phyloP scores from a whole-genome alignment of 2,888 invertebrate species.

The Branchipolynoe longqiensis region DNA sequence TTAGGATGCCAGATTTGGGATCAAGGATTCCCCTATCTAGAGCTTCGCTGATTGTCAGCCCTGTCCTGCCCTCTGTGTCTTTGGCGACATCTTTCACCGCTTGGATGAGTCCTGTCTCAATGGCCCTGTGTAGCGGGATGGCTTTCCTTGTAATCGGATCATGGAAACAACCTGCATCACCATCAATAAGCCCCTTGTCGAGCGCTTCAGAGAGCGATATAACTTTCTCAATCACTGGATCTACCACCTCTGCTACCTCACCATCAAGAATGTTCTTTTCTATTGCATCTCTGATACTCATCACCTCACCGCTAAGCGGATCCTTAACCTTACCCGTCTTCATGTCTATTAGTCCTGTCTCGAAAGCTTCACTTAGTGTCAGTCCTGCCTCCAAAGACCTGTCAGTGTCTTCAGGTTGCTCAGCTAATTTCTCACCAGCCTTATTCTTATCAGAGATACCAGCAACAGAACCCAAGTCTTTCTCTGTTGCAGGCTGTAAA shows the following conservation, averaged over 20 bases:
- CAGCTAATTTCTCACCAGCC: too few species aligned
- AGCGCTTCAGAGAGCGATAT: slow-evolving; percentile 88
- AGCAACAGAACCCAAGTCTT: neutral
- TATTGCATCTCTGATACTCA: slow-evolving; percentile 80
- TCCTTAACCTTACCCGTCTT: slow-evolving; percentile 69
- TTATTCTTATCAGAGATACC: neutral
- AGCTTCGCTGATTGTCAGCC: slow-evolving; percentile 26
- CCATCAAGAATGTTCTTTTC: slow-evolving; percentile 62
- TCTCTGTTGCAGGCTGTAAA: neutral
- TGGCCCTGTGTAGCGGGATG: slow-evolving; percentile 15
- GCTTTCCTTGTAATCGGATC: slow-evolving; percentile 39
- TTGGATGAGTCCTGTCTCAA: slow-evolving; percentile 27
- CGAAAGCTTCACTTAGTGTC: slow-evolving; percentile 44
- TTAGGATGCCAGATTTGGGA: slow-evolving; percentile 83
- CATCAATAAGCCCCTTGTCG: slow-evolving; percentile 88
- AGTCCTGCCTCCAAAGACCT: neutral
- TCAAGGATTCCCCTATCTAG: slow-evolving; percentile 40
- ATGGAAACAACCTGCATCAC: slow-evolving; percentile 3
- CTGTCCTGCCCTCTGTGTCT: neutral
- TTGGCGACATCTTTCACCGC: neutral
- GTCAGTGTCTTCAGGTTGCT: slow-evolving; percentile 13
- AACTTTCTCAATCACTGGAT: slow-evolving; percentile 62
- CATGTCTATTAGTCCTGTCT: slow-evolving; percentile 23
- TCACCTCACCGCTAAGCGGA: slow-evolving; percentile 74
- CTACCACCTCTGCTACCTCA: slow-evolving; percentile 85